Evolutionary conservation across 2,888 invertebrate species (phyloP).

Genomic region (Tenthredo scrophulariae): DNA sequence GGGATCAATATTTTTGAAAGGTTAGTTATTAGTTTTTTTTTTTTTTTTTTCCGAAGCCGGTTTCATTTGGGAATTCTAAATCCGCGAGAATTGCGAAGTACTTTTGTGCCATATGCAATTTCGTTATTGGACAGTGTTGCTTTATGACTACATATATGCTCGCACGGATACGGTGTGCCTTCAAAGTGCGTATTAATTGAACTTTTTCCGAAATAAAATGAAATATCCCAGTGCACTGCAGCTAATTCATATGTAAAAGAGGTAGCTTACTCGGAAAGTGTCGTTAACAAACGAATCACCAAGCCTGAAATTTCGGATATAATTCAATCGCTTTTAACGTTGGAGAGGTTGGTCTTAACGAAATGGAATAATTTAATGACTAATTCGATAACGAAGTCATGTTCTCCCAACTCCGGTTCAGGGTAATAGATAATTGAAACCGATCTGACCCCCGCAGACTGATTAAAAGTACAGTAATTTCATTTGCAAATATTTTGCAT

Average conservation of each 20-base stretch:
- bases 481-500: background rate
- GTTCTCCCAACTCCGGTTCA: background rate
- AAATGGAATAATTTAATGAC: conserved; percentile 22
- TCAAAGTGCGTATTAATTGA: background rate
- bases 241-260: background rate
- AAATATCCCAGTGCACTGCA: background rate
- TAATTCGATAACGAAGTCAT: conserved; percentile 23
- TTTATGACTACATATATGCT: background rate
- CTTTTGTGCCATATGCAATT: background rate
- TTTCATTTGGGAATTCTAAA: background rate
- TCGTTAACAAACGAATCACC: background rate
- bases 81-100: background rate
- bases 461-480: background rate
- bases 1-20: background rate
- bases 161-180: background rate
- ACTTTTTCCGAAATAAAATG: background rate
- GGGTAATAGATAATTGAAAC: conserved; percentile 14
- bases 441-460: background rate
- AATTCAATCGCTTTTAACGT: background rate
- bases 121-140: background rate
- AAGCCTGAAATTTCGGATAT: background rate
- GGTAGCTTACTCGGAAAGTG: background rate
- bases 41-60: background rate
- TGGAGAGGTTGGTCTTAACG: background rate
- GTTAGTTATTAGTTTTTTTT: background rate